phyloP scores from a whole-genome alignment of 2,888 invertebrate genomes.

The Drosophila buzzatii region DNA sequence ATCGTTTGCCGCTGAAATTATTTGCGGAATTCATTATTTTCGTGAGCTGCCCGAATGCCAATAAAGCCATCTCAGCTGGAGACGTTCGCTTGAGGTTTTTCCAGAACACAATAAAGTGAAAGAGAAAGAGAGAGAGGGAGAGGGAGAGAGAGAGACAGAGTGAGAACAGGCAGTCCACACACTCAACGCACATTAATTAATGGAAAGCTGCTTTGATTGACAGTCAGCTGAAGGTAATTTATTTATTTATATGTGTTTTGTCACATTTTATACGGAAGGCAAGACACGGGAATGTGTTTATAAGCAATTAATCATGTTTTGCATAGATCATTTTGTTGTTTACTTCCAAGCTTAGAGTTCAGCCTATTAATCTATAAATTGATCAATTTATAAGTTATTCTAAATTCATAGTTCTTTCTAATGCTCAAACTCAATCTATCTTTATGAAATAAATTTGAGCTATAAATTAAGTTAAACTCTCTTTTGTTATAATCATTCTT shows the following conservation, averaged over 20 bases:
- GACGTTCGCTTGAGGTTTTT: conserved; percentile 36
- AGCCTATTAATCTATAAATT: neutral
- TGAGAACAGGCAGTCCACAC: neutral
- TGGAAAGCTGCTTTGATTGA: conserved; percentile 37
- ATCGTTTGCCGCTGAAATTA: conserved; percentile 43
- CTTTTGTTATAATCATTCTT: neutral
- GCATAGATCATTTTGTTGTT: neutral
- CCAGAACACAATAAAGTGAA: conserved; percentile 24
- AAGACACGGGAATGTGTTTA: neutral
- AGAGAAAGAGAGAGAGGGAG: neutral
- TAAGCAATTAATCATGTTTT: conserved; percentile 1
- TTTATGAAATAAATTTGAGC: neutral
- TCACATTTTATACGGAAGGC: conserved; percentile 18
- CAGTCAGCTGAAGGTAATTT: conserved; percentile 21
- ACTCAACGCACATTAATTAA: conserved; percentile 37
- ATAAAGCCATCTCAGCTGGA: conserved; percentile 33
- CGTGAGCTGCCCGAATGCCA: conserved; percentile 29
- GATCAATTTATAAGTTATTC: neutral
- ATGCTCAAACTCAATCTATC: neutral
- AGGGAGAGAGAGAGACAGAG: neutral
- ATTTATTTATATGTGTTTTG: conserved; percentile 9
- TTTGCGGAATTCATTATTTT: conserved; percentile 40
- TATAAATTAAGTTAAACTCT: no score
- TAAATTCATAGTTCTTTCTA: neutral
- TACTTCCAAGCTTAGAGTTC: no score